phyloP scores from a whole-genome alignment of 2,113 vertebrate species.

The Chaetodon auriga region DNA sequence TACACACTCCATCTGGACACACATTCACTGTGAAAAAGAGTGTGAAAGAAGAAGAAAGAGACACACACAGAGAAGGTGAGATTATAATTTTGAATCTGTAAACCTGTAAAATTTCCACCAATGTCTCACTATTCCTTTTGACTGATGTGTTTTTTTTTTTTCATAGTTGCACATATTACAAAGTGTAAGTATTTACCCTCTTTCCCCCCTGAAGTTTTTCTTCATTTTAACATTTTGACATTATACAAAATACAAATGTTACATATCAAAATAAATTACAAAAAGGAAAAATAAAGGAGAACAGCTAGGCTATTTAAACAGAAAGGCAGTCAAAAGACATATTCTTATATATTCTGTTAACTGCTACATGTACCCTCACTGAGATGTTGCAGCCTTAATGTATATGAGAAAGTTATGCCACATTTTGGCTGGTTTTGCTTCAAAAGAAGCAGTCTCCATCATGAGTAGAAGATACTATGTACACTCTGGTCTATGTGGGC shows the following conservation, averaged over 20 bases:
- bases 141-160: constrained; percentile 8
- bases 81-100: constrained; percentile 58
- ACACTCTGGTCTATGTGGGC: not conserved
- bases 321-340: no score
- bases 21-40: constrained; percentile 70
- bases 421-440: not conserved
- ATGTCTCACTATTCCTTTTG: constrained; percentile 1
- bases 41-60: constrained; percentile 68
- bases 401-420: not conserved
- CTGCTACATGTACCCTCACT: not conserved
- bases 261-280: not conserved
- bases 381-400: not conserved
- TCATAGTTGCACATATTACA: not conserved
- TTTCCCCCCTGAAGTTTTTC: not conserved
- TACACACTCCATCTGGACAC: constrained; percentile 80
- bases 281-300: not conserved
- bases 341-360: no score
- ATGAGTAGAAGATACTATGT: not conserved
- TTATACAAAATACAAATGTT: not conserved
- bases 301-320: not conserved
- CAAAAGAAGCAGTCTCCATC: not conserved
- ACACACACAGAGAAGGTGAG: constrained; percentile 50
- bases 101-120: constrained; percentile 46
- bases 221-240: not conserved
- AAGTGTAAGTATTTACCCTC: not conserved